These are phyloP conservation scores for Ennomos fuscantarius DNA, from an alignment of 2,888 invertebrate species.

Conservation along the genomic window DNA sequence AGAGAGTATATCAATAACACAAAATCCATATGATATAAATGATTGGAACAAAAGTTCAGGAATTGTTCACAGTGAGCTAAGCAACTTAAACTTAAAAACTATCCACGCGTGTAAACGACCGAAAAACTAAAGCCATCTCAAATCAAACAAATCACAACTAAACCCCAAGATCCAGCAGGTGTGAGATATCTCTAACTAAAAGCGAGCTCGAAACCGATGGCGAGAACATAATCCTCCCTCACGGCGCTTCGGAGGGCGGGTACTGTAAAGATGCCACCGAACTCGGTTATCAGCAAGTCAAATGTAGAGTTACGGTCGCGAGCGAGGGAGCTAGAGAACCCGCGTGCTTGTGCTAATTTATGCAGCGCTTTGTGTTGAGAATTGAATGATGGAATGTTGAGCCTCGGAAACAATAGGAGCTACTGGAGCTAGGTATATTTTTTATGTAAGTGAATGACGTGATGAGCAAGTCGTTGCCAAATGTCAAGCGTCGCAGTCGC, in stretches of 20 bases:
- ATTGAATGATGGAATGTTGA: not conserved
- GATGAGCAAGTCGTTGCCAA: no score
- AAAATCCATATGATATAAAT: no score
- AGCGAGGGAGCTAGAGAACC: conserved; percentile 3
- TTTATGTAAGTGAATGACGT: no score
- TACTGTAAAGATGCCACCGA: conserved; percentile 55
- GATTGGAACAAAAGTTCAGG: no score
- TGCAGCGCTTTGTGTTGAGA: conserved; percentile 2
- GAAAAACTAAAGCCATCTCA: not conserved
- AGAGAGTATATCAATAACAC: no score
- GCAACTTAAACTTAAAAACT: no score
- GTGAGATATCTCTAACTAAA: not conserved
- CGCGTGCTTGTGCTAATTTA: conserved; percentile 6
- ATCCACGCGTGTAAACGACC: no score
- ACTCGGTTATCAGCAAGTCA: conserved; percentile 54
- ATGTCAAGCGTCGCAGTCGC: no score
- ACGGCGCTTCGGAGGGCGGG: conserved; percentile 45
- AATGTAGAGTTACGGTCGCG: conserved; percentile 40
- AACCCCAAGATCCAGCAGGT: conserved; percentile 3
- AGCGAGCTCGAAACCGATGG: conserved; percentile 3
- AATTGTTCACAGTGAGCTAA: no score
- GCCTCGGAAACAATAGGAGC: no score
- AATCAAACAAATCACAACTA: not conserved
- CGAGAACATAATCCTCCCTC: not conserved
- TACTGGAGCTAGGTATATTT: no score